phyloP scores from a whole-genome alignment of 2,797 vertebrate species.

The Catostomus latipinnis region DNA sequence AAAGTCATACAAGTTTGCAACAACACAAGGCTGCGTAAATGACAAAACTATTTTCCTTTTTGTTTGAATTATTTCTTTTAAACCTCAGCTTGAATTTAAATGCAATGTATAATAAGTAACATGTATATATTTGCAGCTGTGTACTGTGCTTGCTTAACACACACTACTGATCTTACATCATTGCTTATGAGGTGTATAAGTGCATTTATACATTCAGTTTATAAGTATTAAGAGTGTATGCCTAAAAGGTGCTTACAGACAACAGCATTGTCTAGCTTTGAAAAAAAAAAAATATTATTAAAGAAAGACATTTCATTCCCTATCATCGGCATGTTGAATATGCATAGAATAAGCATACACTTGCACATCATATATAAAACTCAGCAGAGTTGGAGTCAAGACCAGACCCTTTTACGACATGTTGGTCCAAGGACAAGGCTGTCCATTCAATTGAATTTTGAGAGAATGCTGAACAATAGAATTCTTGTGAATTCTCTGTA shows the following conservation, averaged over 20 bases:
- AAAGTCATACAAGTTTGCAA: too few species aligned
- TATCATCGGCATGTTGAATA: background rate
- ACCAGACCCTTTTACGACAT: too few species aligned
- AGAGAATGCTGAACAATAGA: too few species aligned
- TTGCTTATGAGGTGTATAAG: conserved; percentile 6
- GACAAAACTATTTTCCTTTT: too few species aligned
- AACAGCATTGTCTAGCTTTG: background rate
- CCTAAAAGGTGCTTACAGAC: conserved; percentile 6
- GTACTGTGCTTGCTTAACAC: conserved; percentile 20
- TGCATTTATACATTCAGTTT: background rate
- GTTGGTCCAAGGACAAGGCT: too few species aligned
- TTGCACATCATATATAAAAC: conserved; percentile 2
- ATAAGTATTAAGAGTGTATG: background rate
- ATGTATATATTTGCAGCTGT: conserved; percentile 6
- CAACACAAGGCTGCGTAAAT: too few species aligned
- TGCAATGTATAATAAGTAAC: background rate
- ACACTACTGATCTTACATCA: background rate
- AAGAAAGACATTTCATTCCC: background rate
- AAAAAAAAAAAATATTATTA: background rate
- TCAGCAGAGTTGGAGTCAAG: too few species aligned
- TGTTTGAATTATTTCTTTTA: too few species aligned
- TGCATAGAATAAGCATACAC: conserved; percentile 7
- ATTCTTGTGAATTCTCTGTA: too few species aligned
- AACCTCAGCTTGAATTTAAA: background rate
- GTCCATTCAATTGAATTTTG: too few species aligned